Base-by-base conservation (phyloP, 1,140 invertebrate genomes). In the Drosophila pseudoobscura region DNA sequence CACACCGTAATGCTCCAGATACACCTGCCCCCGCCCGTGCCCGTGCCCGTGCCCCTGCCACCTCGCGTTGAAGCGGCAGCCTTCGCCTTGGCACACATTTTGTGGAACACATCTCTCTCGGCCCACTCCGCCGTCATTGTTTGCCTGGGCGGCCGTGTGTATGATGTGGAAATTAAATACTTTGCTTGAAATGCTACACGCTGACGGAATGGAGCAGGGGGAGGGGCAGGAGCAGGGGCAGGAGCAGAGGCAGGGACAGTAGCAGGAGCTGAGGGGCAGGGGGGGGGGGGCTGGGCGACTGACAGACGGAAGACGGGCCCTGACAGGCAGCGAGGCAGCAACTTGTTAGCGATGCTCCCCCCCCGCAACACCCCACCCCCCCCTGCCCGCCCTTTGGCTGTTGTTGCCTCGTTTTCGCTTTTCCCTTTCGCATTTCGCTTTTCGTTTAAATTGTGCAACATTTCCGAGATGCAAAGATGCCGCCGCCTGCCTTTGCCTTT, bases 11-110 rank as follows among this genome's bases (percentile, higher is more conserved):
- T 39, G 35, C 35, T 39, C 3, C 11, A 39, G 11, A 39, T 5
- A 13, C 35, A 5, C 11, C 9, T 0, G 31, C 8, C 31, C 9
- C 11, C 11, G n/a, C n/a, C n/a, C n/a, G n/a, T 6, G 24, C 24
- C 24, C 24, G 4, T 5, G 5, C 3, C 24, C 3, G 5, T 5
- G 3, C 24, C 24, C 4, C 3, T 24, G 3, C 24, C 24, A 3
- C 3, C 24, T 26, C 24, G 3, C 24, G 5, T 24, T 3, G 24
- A 24, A 11, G 11, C 24, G 35, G 39, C 78, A 87, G 82, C 83
- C 82, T 87, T 85, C 82, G 83, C 82, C 82, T 85, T 85, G 82
- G 82, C 82, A 85, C 74, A 85, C 83, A 87, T 87, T 87, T 88
- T 57, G 20, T 71, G 62, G 78, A 39, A 39, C 35, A 39, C 35